Evolutionary conservation across 2,797 vertebrate genomes (phyloP).

Genomic region (Rhincodon typus): DNA sequence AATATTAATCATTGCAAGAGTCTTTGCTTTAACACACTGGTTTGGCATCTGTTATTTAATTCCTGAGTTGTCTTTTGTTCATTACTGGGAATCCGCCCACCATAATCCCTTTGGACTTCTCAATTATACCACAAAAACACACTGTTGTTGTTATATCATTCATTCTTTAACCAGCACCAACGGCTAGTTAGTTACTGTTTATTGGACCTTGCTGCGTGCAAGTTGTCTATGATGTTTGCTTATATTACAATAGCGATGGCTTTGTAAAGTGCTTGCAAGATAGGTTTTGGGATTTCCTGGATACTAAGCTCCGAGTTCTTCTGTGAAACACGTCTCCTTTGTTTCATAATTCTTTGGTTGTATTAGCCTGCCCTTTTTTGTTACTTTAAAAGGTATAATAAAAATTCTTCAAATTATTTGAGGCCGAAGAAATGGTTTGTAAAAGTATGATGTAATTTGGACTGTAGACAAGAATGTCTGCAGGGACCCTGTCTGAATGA

Average conservation of each 20-base stretch:
- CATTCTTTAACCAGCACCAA: too few relatives aligned
- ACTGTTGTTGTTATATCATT: not conserved
- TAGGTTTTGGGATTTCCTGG: not conserved
- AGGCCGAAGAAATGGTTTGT: not conserved
- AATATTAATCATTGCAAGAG: not conserved
- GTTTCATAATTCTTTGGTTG: not conserved
- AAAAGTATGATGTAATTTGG: not conserved
- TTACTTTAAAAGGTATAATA: slow-evolving; percentile 18
- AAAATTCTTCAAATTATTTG: not conserved
- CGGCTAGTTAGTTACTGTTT: not conserved
- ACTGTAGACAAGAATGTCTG: not conserved
- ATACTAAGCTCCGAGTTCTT: not conserved
- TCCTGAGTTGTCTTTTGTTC: not conserved
- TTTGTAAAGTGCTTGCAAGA: too few relatives aligned
- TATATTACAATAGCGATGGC: too few relatives aligned
- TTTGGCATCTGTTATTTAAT: not conserved
- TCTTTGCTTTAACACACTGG: not conserved
- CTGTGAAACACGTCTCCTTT: not conserved
- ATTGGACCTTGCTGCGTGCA: not conserved
- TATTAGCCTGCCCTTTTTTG: not conserved
- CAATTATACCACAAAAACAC: not conserved
- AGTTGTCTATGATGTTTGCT: not conserved
- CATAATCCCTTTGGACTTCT: not conserved
- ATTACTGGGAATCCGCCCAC: not conserved
- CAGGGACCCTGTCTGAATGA: not conserved